A percentile compares a stretch with the other conserved stretches of the same genome.
Conservation (phyloP, 2,113 vertebrate genomes). For the Alethe diademata region DNA sequence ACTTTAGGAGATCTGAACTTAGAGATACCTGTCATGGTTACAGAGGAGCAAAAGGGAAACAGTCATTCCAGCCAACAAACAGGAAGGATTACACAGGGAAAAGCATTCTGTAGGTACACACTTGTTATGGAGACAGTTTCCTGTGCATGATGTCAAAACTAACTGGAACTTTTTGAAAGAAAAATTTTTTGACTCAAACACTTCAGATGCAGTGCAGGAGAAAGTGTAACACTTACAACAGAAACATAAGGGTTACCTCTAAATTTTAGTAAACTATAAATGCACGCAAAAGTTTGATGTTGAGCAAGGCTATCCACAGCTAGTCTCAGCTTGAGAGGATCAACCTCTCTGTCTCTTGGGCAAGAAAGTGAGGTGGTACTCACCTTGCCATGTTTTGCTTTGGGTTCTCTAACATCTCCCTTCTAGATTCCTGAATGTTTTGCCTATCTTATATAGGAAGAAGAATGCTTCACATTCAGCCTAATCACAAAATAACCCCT, state of each 20-base stretch:
- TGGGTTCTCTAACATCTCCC: accelerated
- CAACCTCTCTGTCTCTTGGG: background rate
- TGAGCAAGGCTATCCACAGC: background rate
- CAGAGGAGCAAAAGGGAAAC: background rate
- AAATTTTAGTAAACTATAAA: background rate
- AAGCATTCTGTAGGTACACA: background rate
- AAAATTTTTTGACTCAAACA: background rate
- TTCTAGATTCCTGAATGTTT: background rate
- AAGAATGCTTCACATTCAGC: background rate
- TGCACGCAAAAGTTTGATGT: background rate
- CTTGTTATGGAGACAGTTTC: background rate
- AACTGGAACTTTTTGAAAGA: background rate
- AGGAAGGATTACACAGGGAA: background rate
- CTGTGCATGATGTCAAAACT: background rate
- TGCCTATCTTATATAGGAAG: background rate
- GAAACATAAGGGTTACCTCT: background rate
- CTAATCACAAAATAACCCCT: background rate
- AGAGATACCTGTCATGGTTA: too few species aligned
- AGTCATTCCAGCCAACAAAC: background rate
- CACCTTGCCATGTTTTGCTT: background rate
- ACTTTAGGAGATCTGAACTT: background rate
- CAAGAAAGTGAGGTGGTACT: background rate
- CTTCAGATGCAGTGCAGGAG: background rate
- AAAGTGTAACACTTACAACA: background rate
- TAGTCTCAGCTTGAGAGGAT: background rate